These are phyloP conservation scores for Azorinus chamasolen DNA, from an alignment of 2,888 invertebrate genomes.

Conservation along the genomic window DNA sequence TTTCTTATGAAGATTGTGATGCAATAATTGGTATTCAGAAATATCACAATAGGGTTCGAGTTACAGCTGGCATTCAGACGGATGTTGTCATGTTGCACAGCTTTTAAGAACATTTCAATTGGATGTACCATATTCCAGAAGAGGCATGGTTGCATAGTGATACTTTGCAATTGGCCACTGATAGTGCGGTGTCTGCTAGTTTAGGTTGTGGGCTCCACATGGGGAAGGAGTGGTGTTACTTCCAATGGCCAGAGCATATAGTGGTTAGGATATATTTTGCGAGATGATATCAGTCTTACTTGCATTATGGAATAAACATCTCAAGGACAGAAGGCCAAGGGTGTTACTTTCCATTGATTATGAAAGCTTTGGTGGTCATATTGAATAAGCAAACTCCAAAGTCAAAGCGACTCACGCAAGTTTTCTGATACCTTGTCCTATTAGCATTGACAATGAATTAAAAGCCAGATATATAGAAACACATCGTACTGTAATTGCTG, in stretches of 20 bases:
- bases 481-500: not conserved
- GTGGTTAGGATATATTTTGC: not conserved
- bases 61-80: slow-evolving; percentile 13
- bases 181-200: not conserved
- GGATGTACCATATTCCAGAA: not conserved
- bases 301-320: too few relatives aligned
- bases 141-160: not conserved
- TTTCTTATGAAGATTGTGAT: slow-evolving; percentile 29
- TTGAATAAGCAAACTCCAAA: slow-evolving; percentile 1
- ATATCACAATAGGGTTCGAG: slow-evolving; percentile 20
- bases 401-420: not conserved
- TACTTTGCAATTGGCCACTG: not conserved
- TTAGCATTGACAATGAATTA: not conserved
- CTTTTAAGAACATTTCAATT: slow-evolving; percentile 14
- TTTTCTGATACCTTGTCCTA: not conserved
- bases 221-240: not conserved
- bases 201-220: not conserved
- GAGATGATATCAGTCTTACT: too few relatives aligned
- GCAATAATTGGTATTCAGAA: slow-evolving; percentile 6
- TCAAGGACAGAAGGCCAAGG: too few relatives aligned
- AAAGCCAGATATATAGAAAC: not conserved
- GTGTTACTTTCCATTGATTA: too few relatives aligned
- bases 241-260: slow-evolving; percentile 4
- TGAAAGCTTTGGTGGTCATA: slow-evolving; percentile 1
- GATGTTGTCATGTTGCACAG: slow-evolving; percentile 24